Evolutionary conservation across 2,797 vertebrate species (phyloP).

Genomic region (Spizella passerina): DNA sequence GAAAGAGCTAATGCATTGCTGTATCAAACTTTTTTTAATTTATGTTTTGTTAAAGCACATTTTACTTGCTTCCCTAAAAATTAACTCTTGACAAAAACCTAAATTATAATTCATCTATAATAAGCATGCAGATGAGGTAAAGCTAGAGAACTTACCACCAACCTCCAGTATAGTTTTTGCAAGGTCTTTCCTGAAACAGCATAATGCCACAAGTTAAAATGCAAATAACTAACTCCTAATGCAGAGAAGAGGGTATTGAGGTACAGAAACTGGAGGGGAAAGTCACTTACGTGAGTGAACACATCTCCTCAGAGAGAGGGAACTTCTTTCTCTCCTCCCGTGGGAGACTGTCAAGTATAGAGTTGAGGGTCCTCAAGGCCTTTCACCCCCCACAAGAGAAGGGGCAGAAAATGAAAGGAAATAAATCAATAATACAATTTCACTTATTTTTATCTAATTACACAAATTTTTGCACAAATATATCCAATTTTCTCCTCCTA

Average conservation of each 20-base stretch:
- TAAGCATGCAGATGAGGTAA: not conserved
- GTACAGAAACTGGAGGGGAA: not conserved
- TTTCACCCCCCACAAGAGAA: not conserved
- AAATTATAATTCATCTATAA: not conserved
- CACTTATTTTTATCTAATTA: not conserved
- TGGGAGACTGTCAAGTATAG: slow-evolving; percentile 71
- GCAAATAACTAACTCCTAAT: not conserved
- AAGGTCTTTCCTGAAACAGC: slow-evolving; percentile 79
- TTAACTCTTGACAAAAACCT: not conserved
- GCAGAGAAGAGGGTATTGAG: not conserved
- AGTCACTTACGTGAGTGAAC: slow-evolving; percentile 75
- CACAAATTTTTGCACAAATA: rapidly evolving
- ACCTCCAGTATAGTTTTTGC: slow-evolving; percentile 77
- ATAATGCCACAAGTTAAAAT: not conserved
- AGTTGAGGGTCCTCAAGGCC: slow-evolving; percentile 82
- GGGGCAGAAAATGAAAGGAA: not conserved
- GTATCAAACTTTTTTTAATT: not conserved
- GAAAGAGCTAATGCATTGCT: not conserved
- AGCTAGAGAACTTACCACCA: slow-evolving; percentile 75
- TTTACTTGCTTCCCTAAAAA: not conserved
- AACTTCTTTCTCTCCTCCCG: slow-evolving; percentile 76
- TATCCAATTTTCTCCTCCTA: not conserved
- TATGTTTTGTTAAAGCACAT: not conserved
- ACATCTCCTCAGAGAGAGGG: slow-evolving; percentile 67
- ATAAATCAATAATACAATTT: not conserved